Evolutionary conservation across 2,113 vertebrate species (phyloP), one percentile per base, ranked within the genome.

Genomic region (Notothenia coriiceps): DNA sequence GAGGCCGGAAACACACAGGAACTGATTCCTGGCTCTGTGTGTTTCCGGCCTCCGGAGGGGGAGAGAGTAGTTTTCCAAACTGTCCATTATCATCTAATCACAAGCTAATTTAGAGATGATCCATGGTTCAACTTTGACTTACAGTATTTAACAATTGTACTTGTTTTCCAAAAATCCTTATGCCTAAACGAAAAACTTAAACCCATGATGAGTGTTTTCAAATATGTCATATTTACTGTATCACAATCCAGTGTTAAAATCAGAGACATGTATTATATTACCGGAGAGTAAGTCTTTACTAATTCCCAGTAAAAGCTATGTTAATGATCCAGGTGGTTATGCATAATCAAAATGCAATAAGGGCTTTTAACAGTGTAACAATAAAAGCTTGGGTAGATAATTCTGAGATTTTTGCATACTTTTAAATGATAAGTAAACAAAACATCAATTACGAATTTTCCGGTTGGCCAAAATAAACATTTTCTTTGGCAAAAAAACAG

Each of bases 1-100:
- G 65, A 17, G n/a, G 65, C 65, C 17, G 22, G 46, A 46, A 22
- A 17, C 22, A 68, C 47, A 33, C 49, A 43, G 65, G 49, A 68
- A 33, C 6, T 3, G 10, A 6, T 9, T 22, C 12, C 33, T 13
- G 65, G 29, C 29, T 29, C 29, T 29, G 29, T 29, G 29, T 29
- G 29, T 29, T 29, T 29, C 29, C 29, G 29, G 29, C 29, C 29
- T 29, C 29, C 29, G 13, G 56, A 15, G 12, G 15, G 51, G 10
- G 65, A 49, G 22, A 2, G 46, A n/a, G 64, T 33, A 17, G 56
- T 59, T 33, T 61, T 33, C 8, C 60, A 62, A 2, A 44, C 60
- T 20, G 35, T 44, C 10, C 18, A 20, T 43, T 43, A 44, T 6
- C 6, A 62, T 18, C n/a, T 18, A 40, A 13, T n/a, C 60, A 6